phyloP scores from a whole-genome alignment of 2,888 invertebrate species.

The Luffia ferchaultella region DNA sequence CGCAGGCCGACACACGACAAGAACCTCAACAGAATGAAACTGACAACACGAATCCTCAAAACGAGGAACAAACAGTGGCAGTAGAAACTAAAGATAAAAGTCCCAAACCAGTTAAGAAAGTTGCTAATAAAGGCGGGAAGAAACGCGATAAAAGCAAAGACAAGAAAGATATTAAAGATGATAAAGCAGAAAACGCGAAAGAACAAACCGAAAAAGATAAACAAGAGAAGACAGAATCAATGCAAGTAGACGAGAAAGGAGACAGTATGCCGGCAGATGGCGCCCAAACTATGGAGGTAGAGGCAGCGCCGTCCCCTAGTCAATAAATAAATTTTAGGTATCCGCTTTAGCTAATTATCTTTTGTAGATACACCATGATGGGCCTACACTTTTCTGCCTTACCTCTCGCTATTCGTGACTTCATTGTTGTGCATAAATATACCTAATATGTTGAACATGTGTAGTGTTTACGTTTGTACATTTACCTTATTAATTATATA shows the following conservation, averaged over 20 bases:
- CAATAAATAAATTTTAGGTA: slow-evolving; percentile 44
- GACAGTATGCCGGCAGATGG: slow-evolving; percentile 25
- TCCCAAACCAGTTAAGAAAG: slow-evolving; percentile 28
- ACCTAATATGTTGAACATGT: slow-evolving; percentile 41
- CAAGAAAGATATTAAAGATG: slow-evolving; percentile 30
- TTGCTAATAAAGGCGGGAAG: slow-evolving; percentile 43
- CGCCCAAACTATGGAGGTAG: slow-evolving; percentile 51
- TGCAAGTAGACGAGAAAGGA: slow-evolving; percentile 38
- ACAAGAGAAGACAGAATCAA: slow-evolving; percentile 22
- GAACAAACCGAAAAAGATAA: slow-evolving; percentile 1
- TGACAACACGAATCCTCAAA: slow-evolving; percentile 16
- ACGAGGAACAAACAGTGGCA: slow-evolving; percentile 13
- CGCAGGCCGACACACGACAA: neutral
- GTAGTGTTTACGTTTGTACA: slow-evolving; percentile 57
- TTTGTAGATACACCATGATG: slow-evolving; percentile 39
- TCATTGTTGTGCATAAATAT: slow-evolving; percentile 31
- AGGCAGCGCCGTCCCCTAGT: slow-evolving; percentile 48
- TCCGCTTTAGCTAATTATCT: slow-evolving; percentile 41
- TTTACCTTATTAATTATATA: slow-evolving; percentile 47
- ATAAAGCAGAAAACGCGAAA: slow-evolving; percentile 10
- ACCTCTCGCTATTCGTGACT: slow-evolving; percentile 32
- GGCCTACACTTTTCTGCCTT: slow-evolving; percentile 21
- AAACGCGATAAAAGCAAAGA: slow-evolving; percentile 59
- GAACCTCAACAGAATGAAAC: neutral
- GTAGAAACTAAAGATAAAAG: slow-evolving; percentile 23